Evolutionary conservation across 2,888 invertebrate genomes (phyloP), one percentile per base, ranked within the genome.

Genomic region (Electrophaes corylata): DNA sequence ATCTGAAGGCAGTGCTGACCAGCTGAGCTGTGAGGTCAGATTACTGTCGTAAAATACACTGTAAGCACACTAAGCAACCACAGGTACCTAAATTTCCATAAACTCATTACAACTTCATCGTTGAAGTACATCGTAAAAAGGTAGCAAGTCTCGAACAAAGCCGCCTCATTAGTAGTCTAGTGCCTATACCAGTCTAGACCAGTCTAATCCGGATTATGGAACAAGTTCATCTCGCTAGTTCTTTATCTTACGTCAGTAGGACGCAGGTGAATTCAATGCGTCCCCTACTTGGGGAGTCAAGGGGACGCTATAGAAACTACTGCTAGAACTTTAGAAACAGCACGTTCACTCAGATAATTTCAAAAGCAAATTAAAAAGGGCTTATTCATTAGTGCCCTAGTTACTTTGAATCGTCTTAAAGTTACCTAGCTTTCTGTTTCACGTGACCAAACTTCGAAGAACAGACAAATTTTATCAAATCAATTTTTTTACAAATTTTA

Each of bases 111-210:
- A 12, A 46, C 45, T 29, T 46, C 53, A 46, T 20, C 10, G 18
- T 31, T 29, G 14, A 43, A 37, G 16, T 19, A 46, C 45, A 76
- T 74, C 71, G 71, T 70, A 73, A 73, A 75, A 78, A 73, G 55
- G 67, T 74, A 76, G 74, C 72, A 69, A 73, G 69, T 62, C 57
- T 54, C 59, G 69, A 70, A 75, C 73, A 75, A 73, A 70, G 74
- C 64, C 60, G 67, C 69, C 78, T 83, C 82, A 83, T 86, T 84
- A 86, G 74, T 52, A 35, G n/a, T n/a, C n/a, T n/a, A n/a, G n/a
- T n/a, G n/a, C n/a, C n/a, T n/a, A n/a, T n/a, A n/a, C n/a, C 39
- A 79, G 81, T 81, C 83, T 81, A 81, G 83, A 79, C 82, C 74
- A 65, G 76, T 70, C 78, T 86, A 82, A 81, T 78, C 78, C 80